Percentiles rank a stretch among this genome's conserved stretches.
These are phyloP conservation scores for Drosophila arizonae DNA, from an alignment of 1,140 invertebrate genomes.

Conservation along the genomic window DNA sequence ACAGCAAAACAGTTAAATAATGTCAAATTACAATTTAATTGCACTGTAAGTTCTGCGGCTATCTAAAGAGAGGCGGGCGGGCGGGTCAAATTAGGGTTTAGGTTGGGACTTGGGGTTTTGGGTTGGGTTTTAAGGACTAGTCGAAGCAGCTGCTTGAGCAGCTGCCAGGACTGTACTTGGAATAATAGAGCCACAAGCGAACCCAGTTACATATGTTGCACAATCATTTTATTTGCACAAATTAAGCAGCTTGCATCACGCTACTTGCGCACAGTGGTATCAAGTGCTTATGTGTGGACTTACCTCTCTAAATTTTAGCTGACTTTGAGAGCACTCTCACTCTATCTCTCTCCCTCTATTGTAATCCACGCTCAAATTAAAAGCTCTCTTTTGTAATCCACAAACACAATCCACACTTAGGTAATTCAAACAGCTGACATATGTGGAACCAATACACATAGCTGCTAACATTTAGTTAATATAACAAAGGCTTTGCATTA, in stretches of 20 bases:
- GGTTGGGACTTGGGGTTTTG: conserved; percentile 1
- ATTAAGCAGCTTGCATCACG: conserved; percentile 61
- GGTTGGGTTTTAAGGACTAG: not conserved
- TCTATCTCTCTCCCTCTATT: too few species aligned
- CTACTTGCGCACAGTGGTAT: conserved; percentile 47
- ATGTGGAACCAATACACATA: too few species aligned
- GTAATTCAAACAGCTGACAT: too few species aligned
- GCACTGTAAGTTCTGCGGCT: conserved; percentile 60
- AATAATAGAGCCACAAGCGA: conserved; percentile 63
- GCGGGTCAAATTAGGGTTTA: conserved; percentile 1
- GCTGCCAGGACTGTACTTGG: conserved; percentile 39
- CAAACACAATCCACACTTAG: too few species aligned
- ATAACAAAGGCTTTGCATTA: too few species aligned
- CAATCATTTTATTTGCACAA: conserved; percentile 78
- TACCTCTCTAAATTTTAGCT: too few species aligned
- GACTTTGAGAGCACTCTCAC: too few species aligned
- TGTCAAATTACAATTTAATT: conserved; percentile 73
- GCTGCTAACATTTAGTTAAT: too few species aligned
- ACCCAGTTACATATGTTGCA: conserved; percentile 69
- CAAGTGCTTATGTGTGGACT: not conserved
- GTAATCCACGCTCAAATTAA: too few species aligned
- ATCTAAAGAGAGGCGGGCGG: not conserved
- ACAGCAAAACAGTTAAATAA: conserved; percentile 72
- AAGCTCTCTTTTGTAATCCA: too few species aligned
- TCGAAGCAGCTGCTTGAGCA: conserved; percentile 31